Evolutionary conservation across 2,888 invertebrate genomes (phyloP).

Genomic region (Zygothrica quintamaculata): DNA sequence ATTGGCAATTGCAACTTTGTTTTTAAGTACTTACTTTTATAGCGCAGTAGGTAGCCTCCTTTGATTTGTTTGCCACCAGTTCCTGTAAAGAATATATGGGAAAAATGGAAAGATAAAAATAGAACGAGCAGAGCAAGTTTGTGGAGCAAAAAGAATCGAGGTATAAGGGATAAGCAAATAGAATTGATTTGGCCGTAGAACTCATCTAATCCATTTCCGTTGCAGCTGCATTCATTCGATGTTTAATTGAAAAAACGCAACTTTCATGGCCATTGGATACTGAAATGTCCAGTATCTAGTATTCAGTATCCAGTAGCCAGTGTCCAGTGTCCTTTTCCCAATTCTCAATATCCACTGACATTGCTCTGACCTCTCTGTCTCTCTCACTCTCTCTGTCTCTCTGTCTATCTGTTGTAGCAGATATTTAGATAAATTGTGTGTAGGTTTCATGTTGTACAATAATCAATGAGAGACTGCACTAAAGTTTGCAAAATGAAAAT

Average conservation of each 20-base stretch:
- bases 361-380: constrained; percentile 19
- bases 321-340: constrained; percentile 11
- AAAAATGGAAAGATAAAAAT: not conserved
- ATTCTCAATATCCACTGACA: constrained; percentile 17
- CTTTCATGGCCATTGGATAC: not conserved
- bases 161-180: not conserved
- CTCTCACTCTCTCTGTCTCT: no score
- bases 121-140: not conserved
- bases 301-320: constrained; percentile 12
- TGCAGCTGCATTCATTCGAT: constrained; percentile 14
- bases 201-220: constrained; percentile 46
- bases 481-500: constrained; percentile 39
- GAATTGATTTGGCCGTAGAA: constrained; percentile 18
- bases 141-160: not conserved
- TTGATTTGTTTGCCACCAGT: constrained; percentile 89
- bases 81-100: constrained; percentile 83
- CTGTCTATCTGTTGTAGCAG: constrained; percentile 1
- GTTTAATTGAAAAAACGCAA: constrained; percentile 37
- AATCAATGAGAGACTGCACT: constrained; percentile 9
- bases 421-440: constrained; percentile 7
- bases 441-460: constrained; percentile 13
- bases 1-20: constrained; percentile 1
- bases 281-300: constrained; percentile 4
- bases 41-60: constrained; percentile 90
- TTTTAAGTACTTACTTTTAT: constrained; percentile 88